phyloP scores from a whole-genome alignment of 2,113 vertebrate genomes.

The Pristiophorus japonicus region DNA sequence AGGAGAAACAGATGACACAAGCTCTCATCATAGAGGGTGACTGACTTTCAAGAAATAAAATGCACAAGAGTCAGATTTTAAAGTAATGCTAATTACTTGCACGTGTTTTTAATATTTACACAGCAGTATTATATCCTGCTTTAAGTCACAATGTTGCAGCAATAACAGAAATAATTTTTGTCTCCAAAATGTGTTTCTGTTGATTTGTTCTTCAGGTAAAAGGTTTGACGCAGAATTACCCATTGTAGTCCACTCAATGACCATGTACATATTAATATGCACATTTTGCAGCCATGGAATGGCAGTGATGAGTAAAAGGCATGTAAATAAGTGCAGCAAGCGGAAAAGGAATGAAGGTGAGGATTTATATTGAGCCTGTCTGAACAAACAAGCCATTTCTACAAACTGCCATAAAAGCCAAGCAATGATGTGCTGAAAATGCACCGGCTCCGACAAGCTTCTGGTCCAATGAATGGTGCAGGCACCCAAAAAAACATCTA shows the following conservation, averaged over 20 bases:
- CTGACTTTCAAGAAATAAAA: neutral
- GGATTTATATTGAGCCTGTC: neutral
- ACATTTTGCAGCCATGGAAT: conserved; percentile 39
- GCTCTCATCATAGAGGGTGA: neutral
- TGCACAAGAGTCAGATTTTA: neutral
- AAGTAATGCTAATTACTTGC: neutral
- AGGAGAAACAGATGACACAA: neutral
- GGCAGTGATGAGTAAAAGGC: conserved; percentile 32
- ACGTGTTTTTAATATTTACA: neutral
- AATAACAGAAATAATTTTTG: neutral
- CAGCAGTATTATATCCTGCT: neutral
- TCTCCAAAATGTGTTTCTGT: neutral
- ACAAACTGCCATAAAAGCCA: neutral
- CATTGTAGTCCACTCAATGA: neutral
- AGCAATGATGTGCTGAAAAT: neutral
- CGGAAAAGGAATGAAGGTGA: conserved; percentile 35
- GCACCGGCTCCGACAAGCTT: no score
- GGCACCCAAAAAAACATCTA: neutral
- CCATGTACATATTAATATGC: neutral
- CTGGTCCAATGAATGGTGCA: neutral
- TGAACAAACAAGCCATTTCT: neutral
- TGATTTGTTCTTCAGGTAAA: neutral
- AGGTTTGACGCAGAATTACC: neutral
- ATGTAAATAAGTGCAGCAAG: neutral
- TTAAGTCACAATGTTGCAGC: neutral